Evolutionary conservation across 2,113 vertebrate species (phyloP).

Genomic region (Bucco capensis): DNA sequence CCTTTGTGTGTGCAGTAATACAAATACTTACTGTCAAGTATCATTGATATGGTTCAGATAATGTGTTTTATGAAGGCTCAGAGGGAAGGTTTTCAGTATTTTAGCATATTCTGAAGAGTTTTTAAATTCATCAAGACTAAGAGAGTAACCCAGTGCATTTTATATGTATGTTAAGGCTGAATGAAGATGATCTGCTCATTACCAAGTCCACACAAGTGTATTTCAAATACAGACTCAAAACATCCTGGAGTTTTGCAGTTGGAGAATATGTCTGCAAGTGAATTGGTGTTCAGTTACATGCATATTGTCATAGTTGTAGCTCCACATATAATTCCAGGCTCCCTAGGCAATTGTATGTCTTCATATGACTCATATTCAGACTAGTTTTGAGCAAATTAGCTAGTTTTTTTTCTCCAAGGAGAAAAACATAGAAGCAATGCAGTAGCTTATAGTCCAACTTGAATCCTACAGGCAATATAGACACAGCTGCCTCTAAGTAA

Average conservation of each 20-base stretch:
- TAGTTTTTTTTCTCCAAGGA: neutral
- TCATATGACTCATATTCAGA: neutral
- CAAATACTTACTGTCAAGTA: neutral
- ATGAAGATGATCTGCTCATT: neutral
- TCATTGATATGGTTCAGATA: neutral
- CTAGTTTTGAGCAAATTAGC: neutral
- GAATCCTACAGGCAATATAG: neutral
- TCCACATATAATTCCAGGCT: neutral
- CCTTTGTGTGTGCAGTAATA: neutral
- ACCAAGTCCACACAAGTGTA: neutral
- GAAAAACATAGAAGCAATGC: neutral
- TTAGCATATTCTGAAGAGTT: neutral
- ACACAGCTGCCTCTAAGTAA: neutral
- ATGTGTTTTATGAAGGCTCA: neutral
- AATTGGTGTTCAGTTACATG: neutral
- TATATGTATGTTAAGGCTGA: neutral
- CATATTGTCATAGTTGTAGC: neutral
- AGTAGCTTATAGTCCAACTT: neutral
- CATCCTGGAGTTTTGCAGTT: neutral
- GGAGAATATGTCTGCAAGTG: neutral
- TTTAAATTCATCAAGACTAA: neutral
- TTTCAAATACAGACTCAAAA: neutral
- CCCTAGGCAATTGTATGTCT: rapidly evolving
- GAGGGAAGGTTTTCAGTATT: neutral
- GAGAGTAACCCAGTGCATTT: neutral